These are phyloP conservation scores for Malacoraja senta DNA, from an alignment of 2,797 vertebrate genomes.

Conservation along the genomic window DNA sequence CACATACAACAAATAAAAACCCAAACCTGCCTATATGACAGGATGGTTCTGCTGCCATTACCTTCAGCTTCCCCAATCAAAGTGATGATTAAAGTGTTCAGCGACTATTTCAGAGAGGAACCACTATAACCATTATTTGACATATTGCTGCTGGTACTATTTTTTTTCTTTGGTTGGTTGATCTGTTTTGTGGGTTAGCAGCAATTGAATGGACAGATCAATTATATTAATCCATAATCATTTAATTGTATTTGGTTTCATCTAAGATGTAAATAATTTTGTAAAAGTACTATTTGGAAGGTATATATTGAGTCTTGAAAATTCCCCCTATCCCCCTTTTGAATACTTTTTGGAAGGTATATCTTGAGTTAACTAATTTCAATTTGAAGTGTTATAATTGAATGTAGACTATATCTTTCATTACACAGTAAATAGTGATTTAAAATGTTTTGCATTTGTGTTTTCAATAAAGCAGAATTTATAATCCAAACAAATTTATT, in stretches of 20 bases:
- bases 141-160: not conserved
- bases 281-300: not conserved
- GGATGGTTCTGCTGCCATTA: too few species aligned
- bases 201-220: not conserved
- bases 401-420: not conserved
- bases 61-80: not conserved
- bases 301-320: not conserved
- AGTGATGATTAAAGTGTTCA: not conserved
- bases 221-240: not conserved
- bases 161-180: not conserved
- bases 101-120: not conserved
- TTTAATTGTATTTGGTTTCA: not conserved
- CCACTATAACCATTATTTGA: not conserved
- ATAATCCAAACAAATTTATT: not conserved
- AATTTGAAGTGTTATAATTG: not conserved
- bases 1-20: too few species aligned
- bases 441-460: not conserved
- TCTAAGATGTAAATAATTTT: not conserved
- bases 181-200: not conserved
- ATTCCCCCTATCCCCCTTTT: not conserved
- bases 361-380: not conserved
- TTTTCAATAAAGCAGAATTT: conserved; percentile 10
- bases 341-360: not conserved
- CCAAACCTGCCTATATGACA: too few species aligned
- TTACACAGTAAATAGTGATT: not conserved